Conservation (phyloP, 2,888 invertebrate species). For the Eledona agricola region DNA sequence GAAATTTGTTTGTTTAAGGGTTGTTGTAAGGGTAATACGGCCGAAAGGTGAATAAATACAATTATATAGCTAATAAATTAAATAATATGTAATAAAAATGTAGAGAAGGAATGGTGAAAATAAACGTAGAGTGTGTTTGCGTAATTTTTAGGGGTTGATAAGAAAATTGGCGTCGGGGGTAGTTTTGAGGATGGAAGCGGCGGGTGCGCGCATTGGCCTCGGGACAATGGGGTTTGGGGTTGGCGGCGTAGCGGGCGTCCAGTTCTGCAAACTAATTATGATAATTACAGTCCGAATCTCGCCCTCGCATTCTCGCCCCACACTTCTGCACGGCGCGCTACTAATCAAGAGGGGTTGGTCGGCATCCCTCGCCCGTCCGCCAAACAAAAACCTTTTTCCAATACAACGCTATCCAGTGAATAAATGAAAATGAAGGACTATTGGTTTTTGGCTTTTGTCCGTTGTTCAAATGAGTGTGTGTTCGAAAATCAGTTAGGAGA, state of each 20-base stretch:
- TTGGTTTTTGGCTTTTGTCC: slow-evolving; percentile 65
- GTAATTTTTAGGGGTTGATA: too few species aligned
- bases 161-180: slow-evolving; percentile 1
- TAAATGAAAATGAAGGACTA: slow-evolving; percentile 65
- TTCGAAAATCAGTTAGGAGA: slow-evolving; percentile 63
- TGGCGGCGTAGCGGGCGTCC: slow-evolving; percentile 39
- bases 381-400: slow-evolving; percentile 63
- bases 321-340: slow-evolving; percentile 49
- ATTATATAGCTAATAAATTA: too few species aligned
- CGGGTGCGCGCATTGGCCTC: slow-evolving; percentile 1
- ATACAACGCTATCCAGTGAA: slow-evolving; percentile 62
- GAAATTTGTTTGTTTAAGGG: too few species aligned
- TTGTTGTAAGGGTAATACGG: too few species aligned
- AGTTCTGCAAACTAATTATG: slow-evolving; percentile 57
- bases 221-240: slow-evolving; percentile 23
- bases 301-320: slow-evolving; percentile 45
- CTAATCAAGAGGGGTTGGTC: slow-evolving; percentile 52
- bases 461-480: slow-evolving; percentile 59
- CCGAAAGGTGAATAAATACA: too few species aligned
- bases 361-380: slow-evolving; percentile 48
- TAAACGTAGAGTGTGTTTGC: too few species aligned
- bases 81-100: too few species aligned
- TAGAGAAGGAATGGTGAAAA: too few species aligned
- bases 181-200: slow-evolving; percentile 4
- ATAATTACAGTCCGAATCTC: slow-evolving; percentile 56